Evolutionary conservation across 2,113 vertebrate genomes (phyloP).

Genomic region (Hystrix brachyura): DNA sequence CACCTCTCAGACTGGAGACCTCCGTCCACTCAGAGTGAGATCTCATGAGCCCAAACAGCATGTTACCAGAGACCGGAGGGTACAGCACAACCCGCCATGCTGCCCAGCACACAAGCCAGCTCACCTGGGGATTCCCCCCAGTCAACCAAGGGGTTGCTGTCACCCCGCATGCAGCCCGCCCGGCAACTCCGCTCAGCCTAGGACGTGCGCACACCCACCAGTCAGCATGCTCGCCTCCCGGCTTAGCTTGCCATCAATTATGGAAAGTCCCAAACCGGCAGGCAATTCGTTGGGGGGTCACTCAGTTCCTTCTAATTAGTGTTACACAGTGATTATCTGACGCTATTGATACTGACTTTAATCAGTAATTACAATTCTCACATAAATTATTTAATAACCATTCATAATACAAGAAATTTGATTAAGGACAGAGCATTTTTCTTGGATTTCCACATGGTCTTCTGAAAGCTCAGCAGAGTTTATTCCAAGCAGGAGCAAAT

Average conservation of each 20-base stretch:
- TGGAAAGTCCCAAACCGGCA: neutral
- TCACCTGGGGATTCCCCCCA: fast-evolving
- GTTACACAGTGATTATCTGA: conserved; percentile 65
- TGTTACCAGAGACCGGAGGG: fast-evolving
- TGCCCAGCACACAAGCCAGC: neutral
- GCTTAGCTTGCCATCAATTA: neutral
- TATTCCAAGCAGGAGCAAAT: conserved; percentile 22
- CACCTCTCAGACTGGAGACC: neutral
- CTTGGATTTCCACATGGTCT: conserved; percentile 57
- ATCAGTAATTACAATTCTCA: conserved; percentile 76
- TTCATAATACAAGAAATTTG: conserved; percentile 68
- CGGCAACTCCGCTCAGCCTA: neutral
- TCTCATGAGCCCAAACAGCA: neutral
- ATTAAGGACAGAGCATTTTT: conserved; percentile 70
- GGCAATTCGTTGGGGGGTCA: neutral
- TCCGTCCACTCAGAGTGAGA: neutral
- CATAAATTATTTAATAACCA: conserved; percentile 79
- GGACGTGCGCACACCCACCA: fast-evolving
- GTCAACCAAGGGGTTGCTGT: neutral
- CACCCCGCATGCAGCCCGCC: neutral
- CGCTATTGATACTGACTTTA: conserved; percentile 75
- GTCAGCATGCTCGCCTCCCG: neutral
- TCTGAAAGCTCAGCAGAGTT: conserved; percentile 39
- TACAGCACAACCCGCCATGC: fast-evolving
- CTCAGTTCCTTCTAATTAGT: conserved; percentile 64